Conservation (phyloP, 2,113 vertebrate species). For the Calidris pugnax region DNA sequence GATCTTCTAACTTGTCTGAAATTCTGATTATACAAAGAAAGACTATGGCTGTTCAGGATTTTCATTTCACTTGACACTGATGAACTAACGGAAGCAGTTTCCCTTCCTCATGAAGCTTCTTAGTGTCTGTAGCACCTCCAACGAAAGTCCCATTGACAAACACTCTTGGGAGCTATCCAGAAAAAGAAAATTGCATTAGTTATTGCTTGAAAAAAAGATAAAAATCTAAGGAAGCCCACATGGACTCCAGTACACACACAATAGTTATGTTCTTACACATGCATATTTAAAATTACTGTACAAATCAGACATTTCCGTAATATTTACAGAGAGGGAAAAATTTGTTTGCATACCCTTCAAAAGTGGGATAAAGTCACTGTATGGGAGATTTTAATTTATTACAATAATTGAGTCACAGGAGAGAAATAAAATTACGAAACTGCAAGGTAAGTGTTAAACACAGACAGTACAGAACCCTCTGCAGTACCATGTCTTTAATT, state of each 20-base stretch:
- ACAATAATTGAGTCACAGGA: neutral
- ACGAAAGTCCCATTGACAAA: constrained; percentile 93
- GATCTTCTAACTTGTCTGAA: neutral
- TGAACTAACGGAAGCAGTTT: constrained; percentile 85
- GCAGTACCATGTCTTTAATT: neutral
- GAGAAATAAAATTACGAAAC: neutral
- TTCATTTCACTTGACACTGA: constrained; percentile 76
- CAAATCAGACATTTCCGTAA: accelerated
- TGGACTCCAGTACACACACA: neutral
- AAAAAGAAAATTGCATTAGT: neutral
- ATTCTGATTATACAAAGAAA: neutral
- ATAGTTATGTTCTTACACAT: neutral
- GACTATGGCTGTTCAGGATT: neutral
- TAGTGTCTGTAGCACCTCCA: constrained; percentile 90
- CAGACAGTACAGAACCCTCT: neutral
- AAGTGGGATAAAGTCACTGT: neutral
- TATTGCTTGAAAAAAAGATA: neutral
- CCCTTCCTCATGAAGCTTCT: constrained; percentile 87
- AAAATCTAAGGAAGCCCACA: neutral
- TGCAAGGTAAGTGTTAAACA: neutral
- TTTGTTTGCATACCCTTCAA: neutral
- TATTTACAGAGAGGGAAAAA: neutral
- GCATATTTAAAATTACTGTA: neutral
- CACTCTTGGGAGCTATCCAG: constrained; percentile 88
- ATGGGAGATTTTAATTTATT: neutral